phyloP scores from a whole-genome alignment of 2,888 invertebrate species.

The Helleia helle region DNA sequence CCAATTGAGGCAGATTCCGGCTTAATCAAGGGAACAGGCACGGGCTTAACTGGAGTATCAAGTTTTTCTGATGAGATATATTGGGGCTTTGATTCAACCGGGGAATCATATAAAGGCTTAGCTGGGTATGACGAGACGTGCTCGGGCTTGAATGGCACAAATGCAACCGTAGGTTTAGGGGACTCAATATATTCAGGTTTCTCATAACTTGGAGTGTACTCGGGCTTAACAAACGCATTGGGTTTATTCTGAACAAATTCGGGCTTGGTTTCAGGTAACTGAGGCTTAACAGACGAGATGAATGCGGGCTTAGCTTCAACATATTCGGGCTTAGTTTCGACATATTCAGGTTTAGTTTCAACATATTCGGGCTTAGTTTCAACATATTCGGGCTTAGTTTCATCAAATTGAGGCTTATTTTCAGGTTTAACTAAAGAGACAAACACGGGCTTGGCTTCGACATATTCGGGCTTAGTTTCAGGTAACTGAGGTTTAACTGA shows the following conservation, averaged over 20 bases:
- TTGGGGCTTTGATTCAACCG: neutral
- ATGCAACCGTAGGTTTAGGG: too few relatives aligned
- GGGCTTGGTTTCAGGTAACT: neutral
- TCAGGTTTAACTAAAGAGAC: neutral
- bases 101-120: neutral
- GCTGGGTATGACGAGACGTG: neutral
- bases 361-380: neutral
- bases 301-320: too few relatives aligned
- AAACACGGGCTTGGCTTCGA: neutral
- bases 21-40: neutral
- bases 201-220: too few relatives aligned
- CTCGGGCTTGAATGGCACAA: too few relatives aligned
- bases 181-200: neutral
- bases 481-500: neutral
- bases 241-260: too few relatives aligned
- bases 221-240: too few relatives aligned
- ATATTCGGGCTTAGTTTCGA: too few relatives aligned
- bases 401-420: neutral
- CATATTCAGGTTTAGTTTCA: neutral
- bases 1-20: neutral
- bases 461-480: neutral
- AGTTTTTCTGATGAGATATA: neutral
- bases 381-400: conserved; percentile 1
- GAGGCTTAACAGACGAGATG: neutral
- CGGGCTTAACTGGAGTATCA: neutral